Conservation (phyloP, 37 sponge, comb jelly and placozoan genomes). For the Chondrilla cf. caribensis region DNA sequence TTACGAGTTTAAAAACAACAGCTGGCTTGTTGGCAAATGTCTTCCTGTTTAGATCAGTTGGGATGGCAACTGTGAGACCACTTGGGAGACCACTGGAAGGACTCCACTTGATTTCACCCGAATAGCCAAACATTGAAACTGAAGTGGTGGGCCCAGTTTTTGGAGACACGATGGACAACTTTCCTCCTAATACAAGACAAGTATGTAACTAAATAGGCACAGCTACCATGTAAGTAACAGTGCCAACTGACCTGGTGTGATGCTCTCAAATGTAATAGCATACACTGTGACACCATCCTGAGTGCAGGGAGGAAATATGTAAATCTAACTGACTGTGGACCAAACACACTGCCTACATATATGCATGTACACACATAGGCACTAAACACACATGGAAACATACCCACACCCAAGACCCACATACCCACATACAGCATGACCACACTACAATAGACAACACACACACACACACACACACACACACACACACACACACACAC, state of each 20-base stretch:
- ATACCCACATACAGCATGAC: neutral
- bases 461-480: slow-evolving; percentile 22
- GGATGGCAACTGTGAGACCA: slow-evolving; percentile 43
- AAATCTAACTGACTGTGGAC: no score
- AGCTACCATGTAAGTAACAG: neutral
- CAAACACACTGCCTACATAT: no score
- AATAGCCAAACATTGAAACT: slow-evolving; percentile 37
- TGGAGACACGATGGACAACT: slow-evolving; percentile 24
- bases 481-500: slow-evolving; percentile 20
- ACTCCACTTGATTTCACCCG: neutral
- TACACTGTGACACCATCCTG: slow-evolving; percentile 55
- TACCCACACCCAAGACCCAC: neutral
- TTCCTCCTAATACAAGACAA: slow-evolving; percentile 24
- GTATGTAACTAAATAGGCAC: neutral
- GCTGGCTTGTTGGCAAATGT: slow-evolving; percentile 16
- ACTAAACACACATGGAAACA: no score
- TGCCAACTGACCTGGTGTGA: slow-evolving; percentile 44
- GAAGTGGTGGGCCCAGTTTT: slow-evolving; percentile 8
- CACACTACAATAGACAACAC: neutral
- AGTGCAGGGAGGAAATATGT: no score
- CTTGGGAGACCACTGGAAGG: neutral
- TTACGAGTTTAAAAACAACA: slow-evolving; percentile 39
- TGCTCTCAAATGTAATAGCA: slow-evolving; percentile 57
- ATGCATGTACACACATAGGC: no score
- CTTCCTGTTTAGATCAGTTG: slow-evolving; percentile 22